Evolutionary conservation across 2,888 invertebrate species (phyloP).

Genomic region (Eudemis profundana): DNA sequence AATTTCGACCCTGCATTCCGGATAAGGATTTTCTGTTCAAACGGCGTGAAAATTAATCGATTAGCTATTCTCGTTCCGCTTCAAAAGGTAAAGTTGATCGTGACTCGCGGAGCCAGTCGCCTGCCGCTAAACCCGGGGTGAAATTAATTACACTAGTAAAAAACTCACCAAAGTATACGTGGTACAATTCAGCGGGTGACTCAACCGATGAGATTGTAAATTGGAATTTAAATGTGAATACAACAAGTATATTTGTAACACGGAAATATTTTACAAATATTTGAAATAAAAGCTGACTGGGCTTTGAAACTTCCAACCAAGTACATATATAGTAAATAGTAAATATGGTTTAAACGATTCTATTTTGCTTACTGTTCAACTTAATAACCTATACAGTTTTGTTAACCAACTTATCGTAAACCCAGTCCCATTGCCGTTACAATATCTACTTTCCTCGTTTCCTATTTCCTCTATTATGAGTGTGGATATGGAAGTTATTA

Average conservation of each 20-base stretch:
- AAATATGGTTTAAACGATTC: constrained; percentile 13
- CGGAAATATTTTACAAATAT: constrained; percentile 31
- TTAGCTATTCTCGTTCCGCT: constrained; percentile 76
- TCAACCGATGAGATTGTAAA: constrained; percentile 31
- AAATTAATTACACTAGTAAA: constrained; percentile 75
- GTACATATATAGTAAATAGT: constrained; percentile 9
- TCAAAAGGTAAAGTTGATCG: constrained; percentile 77
- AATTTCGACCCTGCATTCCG: constrained; percentile 60
- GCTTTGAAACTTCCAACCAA: not conserved
- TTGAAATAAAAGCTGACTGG: constrained; percentile 23
- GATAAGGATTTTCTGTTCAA: constrained; percentile 71
- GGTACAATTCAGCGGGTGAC: constrained; percentile 17
- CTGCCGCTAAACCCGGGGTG: constrained; percentile 61
- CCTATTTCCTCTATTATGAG: no score
- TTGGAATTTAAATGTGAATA: constrained; percentile 30
- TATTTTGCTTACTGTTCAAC: constrained; percentile 18
- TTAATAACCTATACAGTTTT: not conserved
- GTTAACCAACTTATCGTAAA: no score
- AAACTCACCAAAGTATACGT: constrained; percentile 49
- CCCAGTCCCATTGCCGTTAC: no score
- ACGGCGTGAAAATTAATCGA: constrained; percentile 81
- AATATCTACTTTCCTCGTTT: no score
- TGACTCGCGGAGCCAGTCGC: constrained; percentile 72
- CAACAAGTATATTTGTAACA: constrained; percentile 25
- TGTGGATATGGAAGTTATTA: no score